A percentile compares a stretch with the other conserved stretches of the same genome.
These are phyloP conservation scores for Tachina fera DNA, from an alignment of 2,888 invertebrate genomes.

Conservation along the genomic window DNA sequence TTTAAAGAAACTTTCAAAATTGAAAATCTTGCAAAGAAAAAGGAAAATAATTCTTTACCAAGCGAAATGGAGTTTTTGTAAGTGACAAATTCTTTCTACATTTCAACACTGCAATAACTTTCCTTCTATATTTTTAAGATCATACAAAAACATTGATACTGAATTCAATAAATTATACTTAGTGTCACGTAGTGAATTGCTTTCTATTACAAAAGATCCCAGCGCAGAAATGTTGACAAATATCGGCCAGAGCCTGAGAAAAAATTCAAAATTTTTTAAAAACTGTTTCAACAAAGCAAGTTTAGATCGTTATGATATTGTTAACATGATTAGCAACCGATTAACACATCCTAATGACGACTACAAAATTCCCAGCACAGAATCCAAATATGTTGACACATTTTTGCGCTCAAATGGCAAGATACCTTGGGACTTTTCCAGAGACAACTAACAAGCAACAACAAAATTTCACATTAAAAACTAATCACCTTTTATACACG, in stretches of 20 bases:
- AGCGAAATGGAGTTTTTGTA: conserved; percentile 21
- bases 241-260: conserved; percentile 6
- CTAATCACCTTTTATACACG: not conserved
- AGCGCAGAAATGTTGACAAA: conserved; percentile 19
- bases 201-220: conserved; percentile 30
- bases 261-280: conserved; percentile 39
- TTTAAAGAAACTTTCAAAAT: not conserved
- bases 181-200: conserved; percentile 9
- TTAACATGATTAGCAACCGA: conserved; percentile 38
- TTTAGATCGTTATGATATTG: conserved; percentile 14
- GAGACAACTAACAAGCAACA: too few relatives aligned
- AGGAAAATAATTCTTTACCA: not conserved
- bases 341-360: not conserved
- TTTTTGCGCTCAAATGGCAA: not conserved
- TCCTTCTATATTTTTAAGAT: not conserved
- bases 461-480: too few relatives aligned
- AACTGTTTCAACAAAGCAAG: conserved; percentile 34
- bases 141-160: not conserved
- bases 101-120: not conserved
- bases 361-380: conserved; percentile 29
- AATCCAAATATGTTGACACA: conserved; percentile 26
- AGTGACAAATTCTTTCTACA: not conserved
- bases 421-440: too few relatives aligned
- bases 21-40: not conserved
- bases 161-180: conserved; percentile 54